These are phyloP conservation scores for Peromyscus nudipes DNA, from an alignment of 2,797 vertebrate genomes.

Conservation along the genomic window DNA sequence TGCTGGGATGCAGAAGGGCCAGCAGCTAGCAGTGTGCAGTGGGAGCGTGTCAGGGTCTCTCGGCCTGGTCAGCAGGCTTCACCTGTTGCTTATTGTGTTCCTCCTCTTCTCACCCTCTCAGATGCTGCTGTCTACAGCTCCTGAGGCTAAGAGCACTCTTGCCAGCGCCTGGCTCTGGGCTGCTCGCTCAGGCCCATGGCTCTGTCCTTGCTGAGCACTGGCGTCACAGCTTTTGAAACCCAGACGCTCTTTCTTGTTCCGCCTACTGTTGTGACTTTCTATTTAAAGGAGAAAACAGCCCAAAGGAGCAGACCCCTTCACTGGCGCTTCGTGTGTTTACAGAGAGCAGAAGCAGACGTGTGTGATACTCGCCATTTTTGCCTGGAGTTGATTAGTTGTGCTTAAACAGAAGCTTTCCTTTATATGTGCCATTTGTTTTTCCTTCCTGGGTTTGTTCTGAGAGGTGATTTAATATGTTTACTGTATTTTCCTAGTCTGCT, in stretches of 20 bases:
- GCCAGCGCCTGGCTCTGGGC: neutral
- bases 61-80: constrained; percentile 35
- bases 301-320: constrained; percentile 32
- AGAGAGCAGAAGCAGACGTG: constrained; percentile 67
- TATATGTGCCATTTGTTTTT: constrained; percentile 32
- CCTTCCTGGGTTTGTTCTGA: constrained; percentile 30
- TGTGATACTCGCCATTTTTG: constrained; percentile 65
- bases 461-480: constrained; percentile 66
- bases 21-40: neutral
- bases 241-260: neutral
- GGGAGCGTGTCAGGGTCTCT: neutral
- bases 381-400: constrained; percentile 69
- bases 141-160: constrained; percentile 13
- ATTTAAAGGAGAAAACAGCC: constrained; percentile 51
- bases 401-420: constrained; percentile 76
- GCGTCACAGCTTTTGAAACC: constrained; percentile 25
- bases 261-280: constrained; percentile 43
- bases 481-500: constrained; percentile 49
- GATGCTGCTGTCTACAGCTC: neutral
- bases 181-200: neutral
- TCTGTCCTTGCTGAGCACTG: constrained; percentile 20
- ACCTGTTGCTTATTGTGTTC: neutral
- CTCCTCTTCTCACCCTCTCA: neutral
- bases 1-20: neutral
- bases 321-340: constrained; percentile 55